Percentiles rank a stretch among this genome's conserved stretches.
phyloP scores from a whole-genome alignment of 2,888 invertebrate species.

The Elmis aenea region DNA sequence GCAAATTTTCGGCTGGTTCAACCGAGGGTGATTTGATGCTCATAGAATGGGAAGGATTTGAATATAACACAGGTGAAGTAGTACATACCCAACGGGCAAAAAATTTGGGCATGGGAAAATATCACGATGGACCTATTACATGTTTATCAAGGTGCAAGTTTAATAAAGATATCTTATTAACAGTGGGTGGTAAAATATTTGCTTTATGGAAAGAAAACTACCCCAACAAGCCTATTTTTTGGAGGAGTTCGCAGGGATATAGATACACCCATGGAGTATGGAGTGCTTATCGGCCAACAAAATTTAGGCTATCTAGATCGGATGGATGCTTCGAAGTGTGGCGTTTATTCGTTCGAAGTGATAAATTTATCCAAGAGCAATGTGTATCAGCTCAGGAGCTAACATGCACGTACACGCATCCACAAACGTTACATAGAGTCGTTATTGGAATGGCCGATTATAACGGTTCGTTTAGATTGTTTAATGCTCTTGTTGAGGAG shows the following conservation, averaged over 20 bases:
- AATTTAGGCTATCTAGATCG: conserved; percentile 60
- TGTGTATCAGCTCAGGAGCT: conserved; percentile 43
- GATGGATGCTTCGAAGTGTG: conserved; percentile 78
- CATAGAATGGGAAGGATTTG: conserved; percentile 62
- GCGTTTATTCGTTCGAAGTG: conserved; percentile 68
- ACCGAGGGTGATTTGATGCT: conserved; percentile 36
- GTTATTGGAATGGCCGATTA: conserved; percentile 64
- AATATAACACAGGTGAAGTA: conserved; percentile 54
- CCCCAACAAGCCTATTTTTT: conserved; percentile 56
- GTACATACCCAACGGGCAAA: conserved; percentile 55
- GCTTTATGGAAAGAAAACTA: conserved; percentile 53
- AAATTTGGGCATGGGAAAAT: conserved; percentile 48
- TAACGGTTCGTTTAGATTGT: conserved; percentile 63
- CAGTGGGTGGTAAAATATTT: conserved; percentile 45
- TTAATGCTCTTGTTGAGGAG: conserved; percentile 48
- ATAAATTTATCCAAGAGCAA: conserved; percentile 49
- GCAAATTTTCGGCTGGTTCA: conserved; percentile 32
- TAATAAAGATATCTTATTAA: conserved; percentile 57
- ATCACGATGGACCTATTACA: conserved; percentile 69
- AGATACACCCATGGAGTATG: conserved; percentile 63
- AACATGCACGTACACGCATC: conserved; percentile 40
- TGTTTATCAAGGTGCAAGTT: conserved; percentile 58
- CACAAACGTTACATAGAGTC: conserved; percentile 52
- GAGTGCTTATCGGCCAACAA: conserved; percentile 64
- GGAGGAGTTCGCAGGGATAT: conserved; percentile 57